Evolutionary conservation across 1,140 invertebrate species (phyloP).

Genomic region (Bradynema listronoti): DNA sequence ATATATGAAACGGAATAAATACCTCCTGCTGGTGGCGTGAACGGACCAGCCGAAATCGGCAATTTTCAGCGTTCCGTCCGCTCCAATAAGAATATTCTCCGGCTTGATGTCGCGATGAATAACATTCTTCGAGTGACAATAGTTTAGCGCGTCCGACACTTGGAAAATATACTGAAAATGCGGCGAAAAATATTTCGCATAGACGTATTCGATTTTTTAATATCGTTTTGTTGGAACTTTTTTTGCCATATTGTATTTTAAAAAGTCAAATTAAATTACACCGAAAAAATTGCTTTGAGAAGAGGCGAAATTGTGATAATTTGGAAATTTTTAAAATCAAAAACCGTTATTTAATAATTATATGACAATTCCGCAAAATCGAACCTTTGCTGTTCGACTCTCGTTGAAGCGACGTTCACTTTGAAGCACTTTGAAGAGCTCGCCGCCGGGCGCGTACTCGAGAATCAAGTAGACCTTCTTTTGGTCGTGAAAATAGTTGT

Average conservation of each 20-base stretch:
- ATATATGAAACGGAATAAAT: conserved; percentile 16
- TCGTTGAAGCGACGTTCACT: conserved; percentile 63
- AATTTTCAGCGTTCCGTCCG: conserved; percentile 80
- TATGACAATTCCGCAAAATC: no score
- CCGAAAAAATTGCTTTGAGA: no score
- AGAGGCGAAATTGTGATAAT: no score
- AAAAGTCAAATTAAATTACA: no score
- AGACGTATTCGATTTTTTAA: no score
- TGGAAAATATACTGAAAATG: conserved; percentile 52
- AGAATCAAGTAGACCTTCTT: conserved; percentile 80
- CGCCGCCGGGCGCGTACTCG: conserved; percentile 82
- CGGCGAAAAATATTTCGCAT: no score
- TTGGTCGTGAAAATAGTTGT: conserved; percentile 84
- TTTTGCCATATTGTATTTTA: no score
- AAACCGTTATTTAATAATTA: no score
- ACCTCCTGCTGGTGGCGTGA: conserved; percentile 22
- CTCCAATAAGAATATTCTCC: conserved; percentile 78
- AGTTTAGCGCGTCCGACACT: conserved; percentile 77
- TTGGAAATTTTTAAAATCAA: no score
- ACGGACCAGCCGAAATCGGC: conserved; percentile 71
- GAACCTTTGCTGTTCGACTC: conserved; percentile 51
- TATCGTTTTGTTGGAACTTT: no score
- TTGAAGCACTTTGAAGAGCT: conserved; percentile 63
- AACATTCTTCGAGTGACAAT: conserved; percentile 86
- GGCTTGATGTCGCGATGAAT: conserved; percentile 93